Base-by-base conservation (phyloP, 2,113 vertebrate species). In the Jacana jacana region DNA sequence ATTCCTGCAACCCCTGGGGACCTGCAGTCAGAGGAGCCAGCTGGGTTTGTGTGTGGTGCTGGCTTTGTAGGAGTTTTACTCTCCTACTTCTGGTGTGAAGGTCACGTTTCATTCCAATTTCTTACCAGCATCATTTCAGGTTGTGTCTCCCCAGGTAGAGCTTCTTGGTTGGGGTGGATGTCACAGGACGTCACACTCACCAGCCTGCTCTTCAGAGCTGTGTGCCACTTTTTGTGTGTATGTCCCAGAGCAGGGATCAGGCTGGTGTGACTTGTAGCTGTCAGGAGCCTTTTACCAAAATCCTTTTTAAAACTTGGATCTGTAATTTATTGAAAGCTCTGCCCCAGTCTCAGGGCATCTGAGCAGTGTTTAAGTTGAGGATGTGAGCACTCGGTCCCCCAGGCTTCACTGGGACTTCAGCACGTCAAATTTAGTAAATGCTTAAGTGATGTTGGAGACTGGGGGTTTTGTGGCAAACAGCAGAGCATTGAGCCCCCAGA, bases 41-140 rank as follows among this genome's bases (percentile, higher is more conserved):
- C n/a, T 17, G 20, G 10, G 0, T 57, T 65, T 49, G 5, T 16
- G 27, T 1, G 0, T 12, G 28, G 4, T 23, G 25, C 17, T 75
- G 11, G 1, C 25, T 28, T 60, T 10, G 4, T 10, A 17, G 40
- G 16, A 89, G 58, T 35, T 17, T 44, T 20, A 3, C 28, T 30
- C 28, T 58, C 44, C 22, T 66, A 3, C 25, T 71, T 30, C 30
- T 89, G 52, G 1, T 48, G 44, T 28, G 7, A 35, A 14, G 24
- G 1, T n/a, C 44, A 27, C 10, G 1, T 70, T 78, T 54, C 40
- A 46, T 72, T 23, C 37, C 31, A 17, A 13, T 65, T 52, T 55
- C 30, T 57, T 39, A 23, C 23, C 17, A 20, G 66, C 31, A 27
- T 35, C 0, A 11, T n/a, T 61, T 52, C 13, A 20, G 63, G 6